Conservation (phyloP, 2,797 vertebrate species). For the Acrossocheilus wenchowensis region DNA sequence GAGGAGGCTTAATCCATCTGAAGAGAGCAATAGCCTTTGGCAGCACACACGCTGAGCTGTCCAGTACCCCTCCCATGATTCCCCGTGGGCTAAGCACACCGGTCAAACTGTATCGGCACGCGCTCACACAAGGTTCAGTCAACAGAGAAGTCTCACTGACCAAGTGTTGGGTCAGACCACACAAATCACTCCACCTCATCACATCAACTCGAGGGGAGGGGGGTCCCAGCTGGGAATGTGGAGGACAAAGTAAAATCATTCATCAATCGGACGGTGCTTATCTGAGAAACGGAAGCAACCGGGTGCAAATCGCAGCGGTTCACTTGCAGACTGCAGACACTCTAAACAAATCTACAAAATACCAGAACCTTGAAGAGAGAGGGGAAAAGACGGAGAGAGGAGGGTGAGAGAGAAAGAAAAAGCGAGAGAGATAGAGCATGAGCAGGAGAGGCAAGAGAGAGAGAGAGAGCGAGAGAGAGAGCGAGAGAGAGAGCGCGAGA, state of each 20-base stretch:
- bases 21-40: conserved; percentile 45
- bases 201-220: background rate
- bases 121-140: conserved; percentile 25
- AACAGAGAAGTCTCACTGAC: conserved; percentile 23
- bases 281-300: conserved; percentile 57
- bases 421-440: conserved; percentile 53
- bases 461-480: conserved; percentile 42
- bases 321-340: conserved; percentile 60
- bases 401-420: conserved; percentile 43
- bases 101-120: conserved; percentile 38
- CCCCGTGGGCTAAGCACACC: conserved; percentile 39
- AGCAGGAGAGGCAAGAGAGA: conserved; percentile 35
- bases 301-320: conserved; percentile 54
- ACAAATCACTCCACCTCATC: conserved; percentile 41
- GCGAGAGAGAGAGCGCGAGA: conserved; percentile 46
- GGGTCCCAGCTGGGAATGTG: conserved; percentile 33
- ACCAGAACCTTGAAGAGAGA: conserved; percentile 38
- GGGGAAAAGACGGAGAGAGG: background rate
- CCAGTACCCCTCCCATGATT: conserved; percentile 34
- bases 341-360: conserved; percentile 66
- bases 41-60: conserved; percentile 31
- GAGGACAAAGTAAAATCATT: conserved; percentile 39
- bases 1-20: conserved; percentile 37
- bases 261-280: conserved; percentile 44
- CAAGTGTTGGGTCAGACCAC: background rate